Evolutionary conservation across 2,797 vertebrate species (phyloP), one percentile per base, ranked within the genome.

Genomic region (Sylvilagus floridanus): DNA sequence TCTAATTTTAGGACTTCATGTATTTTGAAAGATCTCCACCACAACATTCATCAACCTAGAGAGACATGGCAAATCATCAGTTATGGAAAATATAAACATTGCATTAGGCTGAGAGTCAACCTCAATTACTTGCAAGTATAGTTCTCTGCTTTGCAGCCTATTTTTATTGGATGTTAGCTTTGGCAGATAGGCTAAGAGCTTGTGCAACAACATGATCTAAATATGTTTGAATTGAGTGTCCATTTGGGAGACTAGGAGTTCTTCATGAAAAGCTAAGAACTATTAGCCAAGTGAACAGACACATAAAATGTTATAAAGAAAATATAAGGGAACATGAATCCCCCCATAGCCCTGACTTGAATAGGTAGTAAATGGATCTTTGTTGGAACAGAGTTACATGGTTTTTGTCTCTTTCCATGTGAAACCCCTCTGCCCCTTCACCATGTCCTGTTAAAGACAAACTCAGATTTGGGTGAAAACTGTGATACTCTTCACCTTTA

Each of bases 1-100:
- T 95, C 60, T 28, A 84, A 95, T 96, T 97, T 84, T 77, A 97
- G 97, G 97, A 97, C 81, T 97, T 97, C 91, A 97, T 97, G 96
- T 96, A 97, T 81, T 97, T 97, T 88, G 97, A 97, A 91, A 95
- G 76, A 19, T 81, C 95, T 54, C 83, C 97, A 88, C 3, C 47
- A 22, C 89, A 60, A 2, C 37, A 0, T 66, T 81, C 90, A 81
- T 75, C 84, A 87, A 37, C 2, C 81, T 91, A 96, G 54, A 93
- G 8, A 22, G 63, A 83, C 6, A 37, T 65, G 17, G 50, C 22
- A 73, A 84, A 75, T 69, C 63, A 37, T 35, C 88, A 78, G 16
- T 54, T 57, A 32, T 21, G 32, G 47, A 76, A 69, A 60, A 65
- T 60, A 94, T 76, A 89, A 69, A 77, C 32, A 21, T 66, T 91